Evolutionary conservation across 1,140 invertebrate species (phyloP).

Genomic region (Drosophila teissieri): DNA sequence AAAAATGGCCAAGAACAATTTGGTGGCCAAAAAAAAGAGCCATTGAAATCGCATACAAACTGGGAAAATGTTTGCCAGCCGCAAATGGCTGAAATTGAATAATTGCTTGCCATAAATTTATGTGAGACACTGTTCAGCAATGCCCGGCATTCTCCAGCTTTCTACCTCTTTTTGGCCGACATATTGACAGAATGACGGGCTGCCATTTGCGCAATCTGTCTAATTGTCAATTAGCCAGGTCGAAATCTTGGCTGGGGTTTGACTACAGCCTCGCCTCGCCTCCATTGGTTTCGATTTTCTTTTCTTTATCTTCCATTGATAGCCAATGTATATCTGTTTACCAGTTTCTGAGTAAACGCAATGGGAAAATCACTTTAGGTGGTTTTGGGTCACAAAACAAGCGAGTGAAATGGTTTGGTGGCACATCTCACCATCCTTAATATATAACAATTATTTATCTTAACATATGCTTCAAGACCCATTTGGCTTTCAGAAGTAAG

Average conservation of each 20-base stretch:
- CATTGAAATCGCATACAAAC: conserved; percentile 6
- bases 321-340: not conserved
- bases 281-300: conserved; percentile 27
- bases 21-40: conserved; percentile 8
- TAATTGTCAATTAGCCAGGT: conserved; percentile 71
- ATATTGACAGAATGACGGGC: conserved; percentile 60
- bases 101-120: conserved; percentile 78
- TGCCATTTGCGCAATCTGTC: conserved; percentile 54
- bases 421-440: conserved; percentile 24
- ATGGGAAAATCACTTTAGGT: not conserved
- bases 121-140: conserved; percentile 72
- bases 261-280: conserved; percentile 40
- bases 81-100: conserved; percentile 74
- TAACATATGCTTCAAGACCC: conserved; percentile 7
- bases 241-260: conserved; percentile 25
- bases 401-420: not conserved
- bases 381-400: conserved; percentile 13
- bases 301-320: not conserved
- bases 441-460: conserved; percentile 21
- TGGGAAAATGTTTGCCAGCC: conserved; percentile 28
- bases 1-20: conserved; percentile 11
- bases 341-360: not conserved
- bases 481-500: conserved; percentile 15
- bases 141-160: conserved; percentile 42
- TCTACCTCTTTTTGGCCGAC: not conserved